These are phyloP conservation scores for Eurois occulta DNA, from an alignment of 2,888 invertebrate species.

Conservation along the genomic window DNA sequence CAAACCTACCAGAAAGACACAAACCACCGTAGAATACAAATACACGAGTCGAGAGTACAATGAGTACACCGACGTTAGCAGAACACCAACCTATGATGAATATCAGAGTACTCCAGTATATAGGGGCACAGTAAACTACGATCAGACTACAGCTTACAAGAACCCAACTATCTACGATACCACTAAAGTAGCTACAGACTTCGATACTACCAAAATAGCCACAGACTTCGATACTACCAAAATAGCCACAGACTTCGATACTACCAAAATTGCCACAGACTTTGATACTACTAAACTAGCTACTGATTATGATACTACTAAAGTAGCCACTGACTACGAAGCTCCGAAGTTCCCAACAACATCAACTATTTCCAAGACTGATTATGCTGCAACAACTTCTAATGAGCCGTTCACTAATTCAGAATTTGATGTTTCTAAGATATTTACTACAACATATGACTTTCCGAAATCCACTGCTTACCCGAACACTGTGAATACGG, in stretches of 20 bases:
- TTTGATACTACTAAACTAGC: constrained; percentile 66
- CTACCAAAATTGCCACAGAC: constrained; percentile 58
- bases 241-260: constrained; percentile 65
- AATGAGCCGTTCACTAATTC: constrained; percentile 49
- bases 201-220: constrained; percentile 65
- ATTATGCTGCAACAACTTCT: constrained; percentile 44
- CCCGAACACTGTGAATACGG: constrained; percentile 59
- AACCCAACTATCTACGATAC: constrained; percentile 49
- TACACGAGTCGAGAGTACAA: constrained; percentile 81
- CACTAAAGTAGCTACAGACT: constrained; percentile 34
- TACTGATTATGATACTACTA: constrained; percentile 66
- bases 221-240: constrained; percentile 68
- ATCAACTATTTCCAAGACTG: constrained; percentile 51
- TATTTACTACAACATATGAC: constrained; percentile 61
- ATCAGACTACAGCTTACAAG: constrained; percentile 74
- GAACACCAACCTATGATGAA: constrained; percentile 72
- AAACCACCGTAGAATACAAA: constrained; percentile 80
- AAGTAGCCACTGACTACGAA: constrained; percentile 52
- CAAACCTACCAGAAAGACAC: constrained; percentile 72
- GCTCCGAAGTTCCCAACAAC: constrained; percentile 50
- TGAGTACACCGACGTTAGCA: constrained; percentile 69
- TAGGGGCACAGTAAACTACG: constrained; percentile 67
- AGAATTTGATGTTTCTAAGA: constrained; percentile 54
- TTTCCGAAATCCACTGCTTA: constrained; percentile 60
- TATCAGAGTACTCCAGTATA: constrained; percentile 83